Base-by-base conservation (phyloP, 2,888 invertebrate species). In the Trisateles emortualis region DNA sequence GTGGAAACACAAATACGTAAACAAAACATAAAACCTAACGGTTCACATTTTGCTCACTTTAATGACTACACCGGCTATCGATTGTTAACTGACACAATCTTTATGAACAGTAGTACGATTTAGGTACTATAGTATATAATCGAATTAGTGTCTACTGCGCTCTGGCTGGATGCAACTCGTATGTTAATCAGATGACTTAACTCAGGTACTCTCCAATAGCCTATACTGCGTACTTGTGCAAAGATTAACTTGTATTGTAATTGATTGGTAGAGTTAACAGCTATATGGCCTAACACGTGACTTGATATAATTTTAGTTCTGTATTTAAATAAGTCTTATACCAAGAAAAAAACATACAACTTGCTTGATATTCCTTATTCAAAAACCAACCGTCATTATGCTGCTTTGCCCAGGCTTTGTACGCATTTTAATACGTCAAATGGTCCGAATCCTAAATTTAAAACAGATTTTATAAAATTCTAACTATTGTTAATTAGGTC, bases 121-220 rank as follows among this genome's bases (percentile, higher is more conserved):
- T 26, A 14, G 24, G 22, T 22, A 11, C 22, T 39, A n/a, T n/a
- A 39, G 22, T 13, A 17, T 10, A 6, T 78, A 80, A 81, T 78
- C 77, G 69, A 78, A 75, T 81, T 78, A 80, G 58, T 55, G 66
- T 66, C 66, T 68, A 58, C 64, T 68, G 59, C 51, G 56, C 59
- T 52, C 57, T 41, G 65, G 63, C 49, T 66, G 52, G 57, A 68
- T 69, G 58, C 68, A 63, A 61, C 68, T 69, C 54, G 61, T 65
- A 72, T 70, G 76, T 79, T 79, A 80, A 82, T 78, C 74, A 76
- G 67, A 58, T 48, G 57, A 59, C 65, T 63, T 70, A 74, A 70
- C 65, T 59, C 62, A 49, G 41, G 48, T 41, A 42, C 41, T 33
- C 26, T 35, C 19, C 26, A 40, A 49, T 49, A 42, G 48, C 14